phyloP scores from a whole-genome alignment of 1,140 invertebrate species.

The Ceratitis capitata region DNA sequence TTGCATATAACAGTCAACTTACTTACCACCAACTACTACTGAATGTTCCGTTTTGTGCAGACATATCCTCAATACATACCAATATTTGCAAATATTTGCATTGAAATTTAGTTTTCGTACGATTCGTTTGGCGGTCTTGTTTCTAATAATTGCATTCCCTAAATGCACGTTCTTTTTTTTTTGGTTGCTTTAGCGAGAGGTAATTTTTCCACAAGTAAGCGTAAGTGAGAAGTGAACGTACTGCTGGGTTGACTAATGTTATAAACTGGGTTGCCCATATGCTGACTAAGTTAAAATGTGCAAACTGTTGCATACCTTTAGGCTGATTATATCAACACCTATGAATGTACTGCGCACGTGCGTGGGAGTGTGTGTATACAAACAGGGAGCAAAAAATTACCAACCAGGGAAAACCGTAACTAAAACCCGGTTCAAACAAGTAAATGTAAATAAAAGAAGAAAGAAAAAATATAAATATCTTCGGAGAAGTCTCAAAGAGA shows the following conservation, averaged over 20 bases:
- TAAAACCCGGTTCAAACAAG: background rate
- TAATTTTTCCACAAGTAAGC: no score
- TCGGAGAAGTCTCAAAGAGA: no score
- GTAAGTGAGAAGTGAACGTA: no score
- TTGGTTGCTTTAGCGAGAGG: no score
- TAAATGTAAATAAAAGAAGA: no score
- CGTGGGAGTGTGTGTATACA: background rate
- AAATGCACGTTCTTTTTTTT: background rate
- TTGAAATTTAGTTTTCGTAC: no score
- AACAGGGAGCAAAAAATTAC: background rate
- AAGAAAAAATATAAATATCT: no score
- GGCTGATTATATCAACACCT: background rate
- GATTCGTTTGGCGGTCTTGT: background rate
- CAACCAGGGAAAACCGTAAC: background rate
- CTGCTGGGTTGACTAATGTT: background rate
- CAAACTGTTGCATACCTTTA: constrained; percentile 8
- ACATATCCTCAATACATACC: background rate
- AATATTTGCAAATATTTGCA: background rate
- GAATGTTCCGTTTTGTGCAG: background rate
- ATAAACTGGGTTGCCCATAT: background rate
- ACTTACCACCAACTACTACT: background rate
- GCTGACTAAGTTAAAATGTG: constrained; percentile 11
- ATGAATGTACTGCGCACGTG: background rate
- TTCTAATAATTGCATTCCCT: constrained; percentile 13
- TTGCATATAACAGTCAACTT: no score